Evolutionary conservation across 2,797 vertebrate genomes (phyloP).

Genomic region (Pseudocheirus occidentalis): DNA sequence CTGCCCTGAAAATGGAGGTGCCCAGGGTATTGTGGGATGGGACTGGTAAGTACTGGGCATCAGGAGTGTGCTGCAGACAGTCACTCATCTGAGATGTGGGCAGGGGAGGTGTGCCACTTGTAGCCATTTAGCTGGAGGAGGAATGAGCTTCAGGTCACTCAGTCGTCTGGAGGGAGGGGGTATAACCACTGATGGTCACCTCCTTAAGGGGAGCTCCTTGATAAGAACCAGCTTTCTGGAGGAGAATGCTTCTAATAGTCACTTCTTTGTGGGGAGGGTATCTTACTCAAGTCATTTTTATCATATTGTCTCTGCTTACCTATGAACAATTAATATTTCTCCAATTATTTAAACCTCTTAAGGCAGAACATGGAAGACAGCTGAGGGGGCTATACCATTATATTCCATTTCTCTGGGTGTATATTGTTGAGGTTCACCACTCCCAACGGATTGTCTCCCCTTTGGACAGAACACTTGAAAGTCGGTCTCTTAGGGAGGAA

Average conservation of each 20-base stretch:
- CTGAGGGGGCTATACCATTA: background rate
- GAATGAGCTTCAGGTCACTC: background rate
- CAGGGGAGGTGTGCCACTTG: background rate
- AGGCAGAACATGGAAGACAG: background rate
- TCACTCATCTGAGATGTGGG: background rate
- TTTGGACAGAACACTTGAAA: background rate
- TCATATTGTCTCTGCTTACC: too few species aligned
- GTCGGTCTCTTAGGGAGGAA: background rate
- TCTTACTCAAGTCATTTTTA: background rate
- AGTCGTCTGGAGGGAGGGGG: background rate
- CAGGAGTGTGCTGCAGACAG: rapidly evolving
- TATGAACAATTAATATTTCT: background rate
- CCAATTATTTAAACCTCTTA: background rate
- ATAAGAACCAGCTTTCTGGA: background rate
- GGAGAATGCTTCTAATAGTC: background rate
- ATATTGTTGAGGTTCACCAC: background rate
- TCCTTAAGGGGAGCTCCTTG: background rate
- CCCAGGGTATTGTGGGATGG: constrained; percentile 1
- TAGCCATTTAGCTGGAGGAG: background rate
- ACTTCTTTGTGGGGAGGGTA: background rate
- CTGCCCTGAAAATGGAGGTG: constrained; percentile 11
- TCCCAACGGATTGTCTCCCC: background rate
- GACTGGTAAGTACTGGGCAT: constrained; percentile 68
- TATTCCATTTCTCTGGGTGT: background rate
- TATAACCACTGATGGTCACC: background rate